Evolutionary conservation across 2,113 vertebrate genomes (phyloP).

Genomic region (Martes martes): DNA sequence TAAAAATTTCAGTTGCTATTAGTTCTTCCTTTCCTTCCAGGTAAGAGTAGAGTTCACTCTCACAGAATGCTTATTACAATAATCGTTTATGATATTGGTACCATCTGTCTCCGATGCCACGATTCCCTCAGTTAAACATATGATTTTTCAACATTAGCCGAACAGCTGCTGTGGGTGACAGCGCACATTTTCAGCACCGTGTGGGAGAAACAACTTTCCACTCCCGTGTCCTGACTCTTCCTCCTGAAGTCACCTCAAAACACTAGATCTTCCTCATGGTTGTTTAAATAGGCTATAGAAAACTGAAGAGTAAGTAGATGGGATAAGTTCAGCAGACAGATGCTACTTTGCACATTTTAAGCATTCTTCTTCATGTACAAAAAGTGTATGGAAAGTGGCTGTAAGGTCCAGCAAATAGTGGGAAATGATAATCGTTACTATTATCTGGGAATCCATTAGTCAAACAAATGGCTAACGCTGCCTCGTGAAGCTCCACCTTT

Average conservation of each 20-base stretch:
- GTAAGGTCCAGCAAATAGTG: neutral
- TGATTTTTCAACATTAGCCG: slow-evolving; percentile 72
- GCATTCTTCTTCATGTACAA: neutral
- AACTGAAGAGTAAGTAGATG: neutral
- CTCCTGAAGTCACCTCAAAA: slow-evolving; percentile 10
- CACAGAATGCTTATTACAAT: slow-evolving; percentile 76
- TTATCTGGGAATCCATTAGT: neutral
- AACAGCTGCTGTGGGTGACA: slow-evolving; percentile 73
- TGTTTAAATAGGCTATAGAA: neutral
- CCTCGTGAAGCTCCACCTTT: neutral
- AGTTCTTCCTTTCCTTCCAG: slow-evolving; percentile 72
- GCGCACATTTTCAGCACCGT: neutral
- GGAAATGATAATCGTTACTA: neutral
- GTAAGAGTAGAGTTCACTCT: slow-evolving; percentile 77
- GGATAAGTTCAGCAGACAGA: neutral
- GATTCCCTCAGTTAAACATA: slow-evolving; percentile 72
- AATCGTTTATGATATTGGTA: slow-evolving; percentile 79
- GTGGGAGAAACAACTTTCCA: slow-evolving; percentile 24
- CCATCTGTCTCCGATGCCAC: slow-evolving; percentile 80
- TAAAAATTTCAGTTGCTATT: slow-evolving; percentile 36
- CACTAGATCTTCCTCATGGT: neutral
- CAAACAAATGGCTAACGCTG: neutral
- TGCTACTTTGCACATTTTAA: neutral
- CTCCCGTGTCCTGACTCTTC: neutral
- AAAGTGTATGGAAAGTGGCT: neutral